Evolutionary conservation across 1,140 invertebrate species (phyloP).

Genomic region (Bombus pyrosoma): DNA sequence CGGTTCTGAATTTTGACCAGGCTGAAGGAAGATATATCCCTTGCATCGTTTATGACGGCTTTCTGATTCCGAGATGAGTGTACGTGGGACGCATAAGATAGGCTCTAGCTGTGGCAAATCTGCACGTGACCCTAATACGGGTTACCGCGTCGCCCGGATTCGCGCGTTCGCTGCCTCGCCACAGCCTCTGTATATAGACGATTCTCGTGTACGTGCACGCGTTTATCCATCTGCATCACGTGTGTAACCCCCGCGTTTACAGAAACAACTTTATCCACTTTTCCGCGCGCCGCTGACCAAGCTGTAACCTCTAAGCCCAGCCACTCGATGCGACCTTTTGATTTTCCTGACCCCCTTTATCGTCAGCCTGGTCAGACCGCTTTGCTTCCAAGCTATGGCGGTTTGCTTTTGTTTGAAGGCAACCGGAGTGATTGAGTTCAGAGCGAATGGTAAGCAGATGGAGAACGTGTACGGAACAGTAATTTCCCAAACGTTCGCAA

Average conservation of each 20-base stretch:
- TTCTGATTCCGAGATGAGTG: conserved; percentile 79
- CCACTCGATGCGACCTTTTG: conserved; percentile 14
- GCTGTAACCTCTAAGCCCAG: background rate
- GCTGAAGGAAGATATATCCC: conserved; percentile 63
- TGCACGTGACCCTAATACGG: conserved; percentile 79
- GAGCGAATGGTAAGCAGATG: background rate
- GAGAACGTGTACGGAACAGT: too few species aligned
- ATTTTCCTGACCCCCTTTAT: conserved; percentile 1
- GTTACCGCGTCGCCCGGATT: conserved; percentile 67
- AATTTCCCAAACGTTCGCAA: too few species aligned
- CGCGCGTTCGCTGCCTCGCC: conserved; percentile 72
- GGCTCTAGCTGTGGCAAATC: conserved; percentile 73
- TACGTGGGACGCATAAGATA: conserved; percentile 78
- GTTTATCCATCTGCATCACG: conserved; percentile 24
- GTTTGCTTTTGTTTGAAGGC: background rate
- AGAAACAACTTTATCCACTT: conserved; percentile 55
- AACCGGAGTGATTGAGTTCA: background rate
- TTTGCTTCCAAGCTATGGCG: background rate
- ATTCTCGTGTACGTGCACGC: background rate
- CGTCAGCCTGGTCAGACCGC: too few species aligned
- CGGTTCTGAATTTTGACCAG: conserved; percentile 47
- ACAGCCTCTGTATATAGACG: conserved; percentile 52
- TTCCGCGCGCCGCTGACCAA: conserved; percentile 1
- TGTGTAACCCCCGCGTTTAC: conserved; percentile 42
- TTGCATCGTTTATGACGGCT: conserved; percentile 77